A percentile compares a stretch with the other conserved stretches of the same genome.
Conservation (phyloP, 1,140 invertebrate species). For the Drosophila santomea region DNA sequence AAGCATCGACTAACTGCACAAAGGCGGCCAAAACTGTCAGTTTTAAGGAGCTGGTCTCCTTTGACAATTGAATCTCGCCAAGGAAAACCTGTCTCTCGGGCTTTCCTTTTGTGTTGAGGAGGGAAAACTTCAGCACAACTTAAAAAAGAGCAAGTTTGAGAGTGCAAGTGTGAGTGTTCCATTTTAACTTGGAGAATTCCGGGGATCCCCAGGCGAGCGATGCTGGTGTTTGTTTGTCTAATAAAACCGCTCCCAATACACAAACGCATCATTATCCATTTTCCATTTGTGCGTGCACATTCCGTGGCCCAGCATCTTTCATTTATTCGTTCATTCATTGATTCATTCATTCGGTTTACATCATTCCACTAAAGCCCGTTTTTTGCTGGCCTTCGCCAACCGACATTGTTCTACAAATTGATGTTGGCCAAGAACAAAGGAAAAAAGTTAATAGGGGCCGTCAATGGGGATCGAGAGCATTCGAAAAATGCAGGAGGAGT, state of each 20-base stretch:
- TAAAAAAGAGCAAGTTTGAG: constrained; percentile 29
- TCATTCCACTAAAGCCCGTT: background rate
- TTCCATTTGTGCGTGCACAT: constrained; percentile 23
- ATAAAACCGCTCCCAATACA: constrained; percentile 70
- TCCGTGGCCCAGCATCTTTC: constrained; percentile 16
- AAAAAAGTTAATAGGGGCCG: constrained; percentile 1
- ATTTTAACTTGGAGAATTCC: background rate
- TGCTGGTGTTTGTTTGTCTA: constrained; percentile 40
- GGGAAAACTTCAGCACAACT: constrained; percentile 24
- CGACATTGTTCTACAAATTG: constrained; percentile 10
- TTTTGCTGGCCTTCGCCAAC: background rate
- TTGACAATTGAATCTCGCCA: constrained; percentile 35
- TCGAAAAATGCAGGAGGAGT: no score
- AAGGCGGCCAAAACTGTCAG: constrained; percentile 57
- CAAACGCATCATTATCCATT: constrained; percentile 76
- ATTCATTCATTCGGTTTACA: background rate
- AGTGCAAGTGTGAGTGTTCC: background rate
- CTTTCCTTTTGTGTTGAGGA: constrained; percentile 21
- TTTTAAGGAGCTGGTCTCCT: constrained; percentile 61
- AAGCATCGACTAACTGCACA: constrained; percentile 56
- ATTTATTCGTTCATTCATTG: constrained; percentile 24
- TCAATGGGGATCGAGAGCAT: background rate
- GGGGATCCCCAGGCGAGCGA: constrained; percentile 9
- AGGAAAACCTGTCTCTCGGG: constrained; percentile 20
- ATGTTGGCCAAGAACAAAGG: constrained; percentile 2